Evolutionary conservation across 1,140 invertebrate species (phyloP), one percentile per base, ranked within the genome.

Genomic region (Cecropterus lyciades): DNA sequence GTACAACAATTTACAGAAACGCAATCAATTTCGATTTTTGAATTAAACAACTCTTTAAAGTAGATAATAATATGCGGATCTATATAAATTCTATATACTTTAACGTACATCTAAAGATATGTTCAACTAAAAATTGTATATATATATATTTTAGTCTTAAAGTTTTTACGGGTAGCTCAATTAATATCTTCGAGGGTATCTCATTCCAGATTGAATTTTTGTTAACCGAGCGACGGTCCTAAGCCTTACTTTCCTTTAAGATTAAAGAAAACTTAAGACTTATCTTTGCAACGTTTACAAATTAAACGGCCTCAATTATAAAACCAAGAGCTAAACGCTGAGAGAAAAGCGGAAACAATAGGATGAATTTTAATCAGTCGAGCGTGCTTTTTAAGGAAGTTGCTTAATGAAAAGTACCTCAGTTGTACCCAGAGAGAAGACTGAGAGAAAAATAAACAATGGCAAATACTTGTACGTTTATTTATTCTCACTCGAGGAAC

Each of bases 371-470:
- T 60, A 48, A 60, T 60, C 57, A 48, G 33, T 55, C 52, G 52
- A 20, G 10, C 52, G 33, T 55, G 42, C 15, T 40, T 37, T 55
- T 40, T 20, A 55, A 55, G 57, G 16, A 46, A 37, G 27, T 48
- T 37, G 57, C 27, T 46, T 48, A 60, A 48, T 60, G 57, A 60
- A 60, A 60, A 49, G 14, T 46, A 49, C 57, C 57, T 60, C 46
- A 16, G 43, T 48, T 43, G 37, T 14, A 24, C n/a, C n/a, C 24
- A 14, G 20, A 3, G 10, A 11, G 40, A 43, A 1, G 27, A 48
- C 43, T 48, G 30, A 24, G 46, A 40, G 24, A 59, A 46, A 46
- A 59, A n/a, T 30, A 59, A 46, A 57, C 10, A 16, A 8, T 14
- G 17, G 40, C 4, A 0, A 0, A 14, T 27, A 59, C 37, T 9